These are phyloP conservation scores for Porphyrio hochstetteri DNA, from an alignment of 2,113 vertebrate genomes.

Conservation along the genomic window DNA sequence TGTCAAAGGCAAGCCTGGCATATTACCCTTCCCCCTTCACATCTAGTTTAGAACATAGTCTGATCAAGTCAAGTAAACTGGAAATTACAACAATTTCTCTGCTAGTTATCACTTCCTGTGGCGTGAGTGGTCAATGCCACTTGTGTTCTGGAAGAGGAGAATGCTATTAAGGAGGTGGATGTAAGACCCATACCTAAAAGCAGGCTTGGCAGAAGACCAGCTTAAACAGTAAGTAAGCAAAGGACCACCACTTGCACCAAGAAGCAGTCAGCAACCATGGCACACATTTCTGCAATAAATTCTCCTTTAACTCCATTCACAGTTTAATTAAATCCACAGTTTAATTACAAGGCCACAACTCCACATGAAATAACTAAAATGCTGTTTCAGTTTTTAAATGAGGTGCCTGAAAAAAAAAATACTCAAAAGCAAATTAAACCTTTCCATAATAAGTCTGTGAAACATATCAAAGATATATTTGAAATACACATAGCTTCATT, in stretches of 20 bases:
- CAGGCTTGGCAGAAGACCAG: neutral
- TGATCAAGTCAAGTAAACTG: neutral
- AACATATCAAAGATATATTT: neutral
- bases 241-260: neutral
- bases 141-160: neutral
- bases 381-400: neutral
- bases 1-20: too few relatives aligned
- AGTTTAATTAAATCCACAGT: constrained; percentile 17
- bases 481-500: neutral
- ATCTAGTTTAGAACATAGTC: neutral
- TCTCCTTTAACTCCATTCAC: neutral
- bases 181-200: neutral
- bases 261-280: neutral
- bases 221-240: neutral
- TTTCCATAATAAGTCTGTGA: neutral
- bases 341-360: constrained; percentile 9
- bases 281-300: neutral
- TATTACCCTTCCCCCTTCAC: too few relatives aligned
- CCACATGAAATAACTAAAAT: neutral
- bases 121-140: neutral
- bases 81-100: neutral
- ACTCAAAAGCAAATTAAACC: neutral
- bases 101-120: neutral
- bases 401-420: neutral
- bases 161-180: neutral